Evolutionary conservation across 1,140 invertebrate genomes (phyloP).

Genomic region (Caenorhabditis tropicalis): DNA sequence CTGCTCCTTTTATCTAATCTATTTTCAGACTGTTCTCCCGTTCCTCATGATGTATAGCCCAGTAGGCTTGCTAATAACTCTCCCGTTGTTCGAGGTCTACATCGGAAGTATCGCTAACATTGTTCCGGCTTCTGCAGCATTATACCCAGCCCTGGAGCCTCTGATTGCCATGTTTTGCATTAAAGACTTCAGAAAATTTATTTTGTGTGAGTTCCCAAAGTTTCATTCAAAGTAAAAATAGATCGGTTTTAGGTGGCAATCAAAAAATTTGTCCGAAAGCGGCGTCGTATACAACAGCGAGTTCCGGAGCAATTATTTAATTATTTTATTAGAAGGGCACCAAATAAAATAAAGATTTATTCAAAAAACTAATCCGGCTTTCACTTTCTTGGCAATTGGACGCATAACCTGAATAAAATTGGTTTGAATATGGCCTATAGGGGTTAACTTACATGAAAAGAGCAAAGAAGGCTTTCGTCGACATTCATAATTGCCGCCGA

Average conservation of each 20-base stretch:
- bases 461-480: conserved; percentile 54
- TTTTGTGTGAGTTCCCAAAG: neutral
- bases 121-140: neutral
- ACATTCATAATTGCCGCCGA: conserved; percentile 57
- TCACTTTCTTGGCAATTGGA: neutral
- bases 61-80: neutral
- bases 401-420: neutral
- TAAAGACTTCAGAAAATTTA: neutral
- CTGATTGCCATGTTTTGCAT: neutral
- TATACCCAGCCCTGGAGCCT: neutral
- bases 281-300: neutral
- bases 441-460: conserved; percentile 29
- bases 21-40: neutral
- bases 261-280: neutral
- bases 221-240: too few relatives aligned
- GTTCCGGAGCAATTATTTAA: neutral
- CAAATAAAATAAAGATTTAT: too few relatives aligned
- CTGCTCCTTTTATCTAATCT: neutral
- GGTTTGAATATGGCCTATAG: neutral
- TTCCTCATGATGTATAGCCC: neutral
- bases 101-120: neutral
- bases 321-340: too few relatives aligned
- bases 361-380: neutral
- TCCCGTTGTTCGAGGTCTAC: neutral
- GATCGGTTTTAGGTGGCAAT: neutral